A percentile compares a stretch with the other conserved stretches of the same genome.
Conservation (phyloP, 2,888 invertebrate species). For the Xanthorhoe designata region DNA sequence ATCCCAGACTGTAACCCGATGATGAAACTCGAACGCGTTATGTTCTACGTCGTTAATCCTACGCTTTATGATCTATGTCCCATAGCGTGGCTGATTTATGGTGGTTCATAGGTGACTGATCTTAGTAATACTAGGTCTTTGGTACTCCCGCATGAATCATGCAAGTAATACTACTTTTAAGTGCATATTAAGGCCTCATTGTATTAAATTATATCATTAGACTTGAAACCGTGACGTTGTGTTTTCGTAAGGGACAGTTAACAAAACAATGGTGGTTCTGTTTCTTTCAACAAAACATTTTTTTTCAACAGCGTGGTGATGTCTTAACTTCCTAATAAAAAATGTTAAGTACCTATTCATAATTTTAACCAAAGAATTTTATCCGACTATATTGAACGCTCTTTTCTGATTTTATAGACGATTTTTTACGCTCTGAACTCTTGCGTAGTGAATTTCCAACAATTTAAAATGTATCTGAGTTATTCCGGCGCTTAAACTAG, state of each 20-base stretch:
- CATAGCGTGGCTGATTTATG: slow-evolving; percentile 65
- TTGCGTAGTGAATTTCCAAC: not conserved
- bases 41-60: slow-evolving; percentile 49
- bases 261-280: too few relatives aligned
- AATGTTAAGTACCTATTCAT: too few relatives aligned
- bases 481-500: not conserved
- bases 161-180: not conserved
- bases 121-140: slow-evolving; percentile 32
- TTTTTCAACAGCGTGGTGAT: too few relatives aligned
- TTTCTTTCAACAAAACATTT: too few relatives aligned
- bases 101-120: slow-evolving; percentile 69
- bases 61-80: slow-evolving; percentile 55
- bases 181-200: not conserved
- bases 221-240: too few relatives aligned
- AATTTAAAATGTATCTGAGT: not conserved
- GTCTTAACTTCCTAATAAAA: too few relatives aligned
- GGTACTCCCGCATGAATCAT: not conserved
- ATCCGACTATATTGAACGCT: too few relatives aligned
- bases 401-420: not conserved
- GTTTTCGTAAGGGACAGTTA: too few relatives aligned
- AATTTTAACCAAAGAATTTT: too few relatives aligned
- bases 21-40: slow-evolving; percentile 33
- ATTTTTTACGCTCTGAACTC: too few relatives aligned
- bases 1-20: slow-evolving; percentile 33
- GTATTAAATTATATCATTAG: too few relatives aligned